Conservation (phyloP, 2,888 invertebrate species). For the Xestobium rufovillosum region DNA sequence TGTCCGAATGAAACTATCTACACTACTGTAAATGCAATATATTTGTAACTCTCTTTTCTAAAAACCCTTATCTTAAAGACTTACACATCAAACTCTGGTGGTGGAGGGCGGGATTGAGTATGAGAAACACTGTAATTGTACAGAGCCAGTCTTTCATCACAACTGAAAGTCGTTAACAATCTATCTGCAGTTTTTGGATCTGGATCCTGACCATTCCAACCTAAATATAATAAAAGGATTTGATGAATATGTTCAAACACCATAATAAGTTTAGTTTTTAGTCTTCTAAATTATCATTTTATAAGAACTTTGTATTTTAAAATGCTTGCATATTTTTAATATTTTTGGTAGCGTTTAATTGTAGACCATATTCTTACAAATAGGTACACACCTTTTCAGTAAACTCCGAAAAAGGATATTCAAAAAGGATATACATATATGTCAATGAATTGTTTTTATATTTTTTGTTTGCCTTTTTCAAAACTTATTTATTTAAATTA, state of each 20-base stretch:
- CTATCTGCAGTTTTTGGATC: slow-evolving; percentile 40
- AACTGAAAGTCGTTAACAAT: slow-evolving; percentile 43
- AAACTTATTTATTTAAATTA: slow-evolving; percentile 10
- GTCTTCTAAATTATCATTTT: no score
- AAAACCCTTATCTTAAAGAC: no score
- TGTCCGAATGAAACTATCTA: no score
- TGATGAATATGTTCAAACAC: no score
- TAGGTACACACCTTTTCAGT: not conserved
- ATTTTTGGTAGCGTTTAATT: no score
- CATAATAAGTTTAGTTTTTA: no score
- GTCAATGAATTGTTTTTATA: slow-evolving; percentile 14
- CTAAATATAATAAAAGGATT: slow-evolving; percentile 28
- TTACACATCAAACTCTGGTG: slow-evolving; percentile 40
- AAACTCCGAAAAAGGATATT: slow-evolving; percentile 25
- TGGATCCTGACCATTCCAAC: slow-evolving; percentile 39
- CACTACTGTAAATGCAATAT: no score
- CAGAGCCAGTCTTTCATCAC: slow-evolving; percentile 51
- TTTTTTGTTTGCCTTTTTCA: slow-evolving; percentile 17
- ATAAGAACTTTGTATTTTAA: no score
- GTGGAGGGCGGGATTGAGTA: slow-evolving; percentile 32
- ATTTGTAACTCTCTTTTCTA: no score
- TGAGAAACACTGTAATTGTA: slow-evolving; percentile 47
- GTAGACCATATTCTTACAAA: not conserved
- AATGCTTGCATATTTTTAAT: no score
- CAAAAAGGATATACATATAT: slow-evolving; percentile 29